A percentile compares a stretch with the other conserved stretches of the same genome.
phyloP scores from a whole-genome alignment of 2,888 invertebrate species.

The Erebia palarica region DNA sequence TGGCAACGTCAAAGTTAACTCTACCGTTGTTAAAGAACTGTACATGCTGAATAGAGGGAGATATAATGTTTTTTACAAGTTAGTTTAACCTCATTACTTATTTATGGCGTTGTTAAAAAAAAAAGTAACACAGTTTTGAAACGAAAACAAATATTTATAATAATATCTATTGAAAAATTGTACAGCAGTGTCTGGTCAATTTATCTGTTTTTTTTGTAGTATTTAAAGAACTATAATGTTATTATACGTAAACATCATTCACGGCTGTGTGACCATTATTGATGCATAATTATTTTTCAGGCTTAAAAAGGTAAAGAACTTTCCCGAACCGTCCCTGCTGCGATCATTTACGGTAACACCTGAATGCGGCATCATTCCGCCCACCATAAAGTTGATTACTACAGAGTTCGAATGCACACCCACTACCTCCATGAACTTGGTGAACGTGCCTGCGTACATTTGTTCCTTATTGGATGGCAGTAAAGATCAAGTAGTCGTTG shows the following conservation, averaged over 20 bases:
- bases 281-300: conserved; percentile 45
- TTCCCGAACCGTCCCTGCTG: conserved; percentile 68
- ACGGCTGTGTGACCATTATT: neutral
- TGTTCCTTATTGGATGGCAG: conserved; percentile 73
- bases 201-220: too few species aligned
- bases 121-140: neutral
- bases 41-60: conserved; percentile 81
- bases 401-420: conserved; percentile 72
- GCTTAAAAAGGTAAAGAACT: conserved; percentile 73
- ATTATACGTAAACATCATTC: neutral
- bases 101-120: neutral
- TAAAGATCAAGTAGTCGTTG: conserved; percentile 72
- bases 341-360: conserved; percentile 62
- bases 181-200: too few species aligned
- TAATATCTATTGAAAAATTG: too few species aligned
- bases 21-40: conserved; percentile 68
- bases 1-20: conserved; percentile 82
- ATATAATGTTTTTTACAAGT: conserved; percentile 81
- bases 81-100: conserved; percentile 43
- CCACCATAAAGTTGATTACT: conserved; percentile 53
- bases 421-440: conserved; percentile 67
- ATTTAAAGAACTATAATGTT: too few species aligned
- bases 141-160: too few species aligned
- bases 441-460: conserved; percentile 67
- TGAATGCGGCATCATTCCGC: conserved; percentile 64